Evolutionary conservation across 2,113 vertebrate genomes (phyloP), one percentile per base, ranked within the genome.

Genomic region (Notechis scutatus): DNA sequence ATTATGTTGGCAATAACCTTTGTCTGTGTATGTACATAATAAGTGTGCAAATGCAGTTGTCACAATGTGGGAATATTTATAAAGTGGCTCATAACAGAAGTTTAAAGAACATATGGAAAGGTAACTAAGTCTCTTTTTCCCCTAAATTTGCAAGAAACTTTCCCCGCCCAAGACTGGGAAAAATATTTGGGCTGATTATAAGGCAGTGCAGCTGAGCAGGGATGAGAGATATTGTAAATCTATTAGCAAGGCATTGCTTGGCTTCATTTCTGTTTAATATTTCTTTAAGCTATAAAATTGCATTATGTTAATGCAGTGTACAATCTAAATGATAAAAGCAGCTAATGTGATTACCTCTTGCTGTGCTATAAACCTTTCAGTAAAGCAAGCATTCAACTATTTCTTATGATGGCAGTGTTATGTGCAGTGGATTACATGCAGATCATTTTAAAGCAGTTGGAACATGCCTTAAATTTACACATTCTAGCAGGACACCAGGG

Each of bases 251-350:
- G 91, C 3, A 0, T 93, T 91, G 91, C 94, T 95, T 96, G 93
- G 95, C 95, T 97, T 96, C 92, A 92, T 96, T 97, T 95, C 95
- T 95, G 50, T 96, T 97, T 97, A 97, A 96, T 96, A 96, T 97
- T 97, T 97, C 95, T 97, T 96, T 96, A 96, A 96, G 93, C 95
- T 96, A 96, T 96, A 96, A 96, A 97, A 95, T 94, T 96, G n/a
- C 89, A 95, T 97, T 97, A 96, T 96, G 96, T 95, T 96, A 97
- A 96, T 97, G 92, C 94, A 96, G 97, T 91, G 61, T 92, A 94
- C 88, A 94, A 94, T 94, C 91, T 95, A 97, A 96, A 95, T 96
- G 95, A 96, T 95, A 97, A 96, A 85, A 54, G 93, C 95, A 95
- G 93, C 94, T 96, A 96, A 97, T 96, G 93, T 97, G 94, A 96